Conservation (phyloP, 53 echinoderm and acorn worm genomes). For the Temnopleurus reevesii region DNA sequence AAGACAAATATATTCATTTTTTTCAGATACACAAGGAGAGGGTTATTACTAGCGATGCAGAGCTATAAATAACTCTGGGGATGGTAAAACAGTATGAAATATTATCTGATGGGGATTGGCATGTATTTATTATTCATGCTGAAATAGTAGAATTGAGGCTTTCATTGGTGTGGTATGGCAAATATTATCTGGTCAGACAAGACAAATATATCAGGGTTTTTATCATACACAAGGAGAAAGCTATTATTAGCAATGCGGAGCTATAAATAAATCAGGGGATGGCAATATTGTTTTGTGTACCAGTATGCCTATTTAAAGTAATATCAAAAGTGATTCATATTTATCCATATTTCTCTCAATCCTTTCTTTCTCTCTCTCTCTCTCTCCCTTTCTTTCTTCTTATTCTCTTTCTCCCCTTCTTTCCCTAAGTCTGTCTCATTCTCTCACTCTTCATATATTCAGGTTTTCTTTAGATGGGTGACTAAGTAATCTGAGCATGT, state of each 20-base stretch:
- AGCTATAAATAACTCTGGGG: background rate
- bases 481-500: too few relatives aligned
- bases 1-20: background rate
- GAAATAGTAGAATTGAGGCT: background rate
- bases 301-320: too few relatives aligned
- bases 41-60: background rate
- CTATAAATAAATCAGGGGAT: background rate
- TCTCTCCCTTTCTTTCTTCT: too few relatives aligned
- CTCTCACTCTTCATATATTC: too few relatives aligned
- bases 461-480: too few relatives aligned
- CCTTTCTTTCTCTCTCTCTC: too few relatives aligned
- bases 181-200: background rate
- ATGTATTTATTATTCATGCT: background rate
- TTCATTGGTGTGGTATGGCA: background rate
- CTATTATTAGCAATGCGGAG: background rate
- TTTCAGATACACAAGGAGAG: background rate
- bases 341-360: too few relatives aligned
- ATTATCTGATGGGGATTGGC: background rate
- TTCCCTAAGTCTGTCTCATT: too few relatives aligned
- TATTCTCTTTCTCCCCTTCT: too few relatives aligned
- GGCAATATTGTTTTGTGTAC: background rate
- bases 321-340: too few relatives aligned
- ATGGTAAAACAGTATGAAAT: background rate
- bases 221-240: background rate
- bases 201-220: background rate